Conservation (phyloP, 2,113 vertebrate genomes). For the Centropus bengalensis region DNA sequence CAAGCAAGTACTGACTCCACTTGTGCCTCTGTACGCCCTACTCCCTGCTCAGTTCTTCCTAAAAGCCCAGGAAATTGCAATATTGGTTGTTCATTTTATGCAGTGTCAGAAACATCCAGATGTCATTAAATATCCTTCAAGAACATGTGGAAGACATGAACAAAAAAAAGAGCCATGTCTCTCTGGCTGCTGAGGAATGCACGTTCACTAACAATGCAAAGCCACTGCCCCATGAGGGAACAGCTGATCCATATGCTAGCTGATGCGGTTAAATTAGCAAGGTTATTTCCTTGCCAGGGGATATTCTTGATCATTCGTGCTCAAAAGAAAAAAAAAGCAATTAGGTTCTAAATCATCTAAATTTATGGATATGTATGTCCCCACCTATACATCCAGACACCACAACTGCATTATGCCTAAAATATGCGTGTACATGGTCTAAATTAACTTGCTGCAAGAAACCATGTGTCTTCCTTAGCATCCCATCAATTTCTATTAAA, state of each 20-base stretch:
- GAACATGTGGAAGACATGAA: neutral
- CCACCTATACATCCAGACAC: neutral
- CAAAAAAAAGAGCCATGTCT: neutral
- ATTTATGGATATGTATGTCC: neutral
- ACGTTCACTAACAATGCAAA: neutral
- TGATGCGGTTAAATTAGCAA: neutral
- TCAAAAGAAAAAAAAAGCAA: neutral
- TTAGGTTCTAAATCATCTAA: neutral
- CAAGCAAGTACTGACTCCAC: neutral
- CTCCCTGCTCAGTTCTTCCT: neutral
- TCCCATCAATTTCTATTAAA: neutral
- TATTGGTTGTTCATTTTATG: conserved; percentile 23
- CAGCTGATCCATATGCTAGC: neutral
- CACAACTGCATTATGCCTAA: neutral
- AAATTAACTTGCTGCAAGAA: conserved; percentile 6
- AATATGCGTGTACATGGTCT: neutral
- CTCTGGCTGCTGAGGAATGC: neutral
- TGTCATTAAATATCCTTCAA: neutral
- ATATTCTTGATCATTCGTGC: neutral
- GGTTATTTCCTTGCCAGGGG: conserved; percentile 4
- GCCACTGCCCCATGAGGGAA: neutral
- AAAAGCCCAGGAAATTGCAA: neutral
- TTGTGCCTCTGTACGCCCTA: neutral
- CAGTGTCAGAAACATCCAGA: neutral
- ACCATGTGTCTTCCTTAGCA: neutral